Percentiles rank a stretch among this genome's conserved stretches.
These are phyloP conservation scores for Sesamia inferens DNA, from an alignment of 2,888 invertebrate species.

Conservation along the genomic window DNA sequence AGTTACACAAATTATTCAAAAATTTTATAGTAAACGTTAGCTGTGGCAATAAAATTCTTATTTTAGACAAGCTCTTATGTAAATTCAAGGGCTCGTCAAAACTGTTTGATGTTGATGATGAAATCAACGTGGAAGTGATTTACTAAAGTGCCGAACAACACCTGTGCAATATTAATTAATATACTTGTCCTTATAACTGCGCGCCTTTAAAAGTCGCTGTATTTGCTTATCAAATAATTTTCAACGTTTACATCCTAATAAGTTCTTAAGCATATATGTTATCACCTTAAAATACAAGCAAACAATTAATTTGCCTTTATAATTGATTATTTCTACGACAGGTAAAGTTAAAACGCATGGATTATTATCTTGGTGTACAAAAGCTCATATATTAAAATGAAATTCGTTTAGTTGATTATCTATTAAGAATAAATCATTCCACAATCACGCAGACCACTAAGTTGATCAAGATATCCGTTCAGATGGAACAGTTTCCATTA, in stretches of 20 bases:
- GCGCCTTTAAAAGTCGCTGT: constrained; percentile 30
- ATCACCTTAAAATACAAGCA: constrained; percentile 50
- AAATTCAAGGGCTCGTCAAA: constrained; percentile 47
- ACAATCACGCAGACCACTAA: constrained; percentile 74
- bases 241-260: constrained; percentile 49
- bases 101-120: constrained; percentile 30
- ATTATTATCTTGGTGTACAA: constrained; percentile 18
- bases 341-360: not conserved
- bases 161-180: constrained; percentile 56
- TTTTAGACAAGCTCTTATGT: constrained; percentile 14
- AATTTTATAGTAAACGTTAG: constrained; percentile 15
- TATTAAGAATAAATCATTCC: constrained; percentile 75
- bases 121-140: constrained; percentile 50
- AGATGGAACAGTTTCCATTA: constrained; percentile 82
- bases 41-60: constrained; percentile 10
- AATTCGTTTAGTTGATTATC: constrained; percentile 63
- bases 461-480: constrained; percentile 77
- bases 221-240: constrained; percentile 47
- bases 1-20: constrained; percentile 21
- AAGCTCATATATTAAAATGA: constrained; percentile 41
- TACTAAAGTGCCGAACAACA: constrained; percentile 30
- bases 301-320: constrained; percentile 40
- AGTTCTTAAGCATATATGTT: constrained; percentile 37
- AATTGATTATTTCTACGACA: constrained; percentile 21
- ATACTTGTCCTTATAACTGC: constrained; percentile 32